These are phyloP conservation scores for Aldabrachelys gigantea DNA, from an alignment of 2,113 vertebrate species.

Conservation along the genomic window DNA sequence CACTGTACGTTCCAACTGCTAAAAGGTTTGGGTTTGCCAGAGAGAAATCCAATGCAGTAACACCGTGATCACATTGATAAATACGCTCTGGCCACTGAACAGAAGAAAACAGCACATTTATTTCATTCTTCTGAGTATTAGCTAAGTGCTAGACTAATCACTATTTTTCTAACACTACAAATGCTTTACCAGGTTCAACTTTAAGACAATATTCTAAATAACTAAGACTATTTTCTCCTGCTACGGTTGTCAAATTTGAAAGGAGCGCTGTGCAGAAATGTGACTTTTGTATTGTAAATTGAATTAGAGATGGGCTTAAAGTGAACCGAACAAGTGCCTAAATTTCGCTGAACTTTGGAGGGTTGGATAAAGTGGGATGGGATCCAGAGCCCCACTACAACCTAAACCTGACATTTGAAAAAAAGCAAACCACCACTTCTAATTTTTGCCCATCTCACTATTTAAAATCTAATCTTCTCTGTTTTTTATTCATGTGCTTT, in stretches of 20 bases:
- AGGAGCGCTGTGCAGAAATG: not conserved
- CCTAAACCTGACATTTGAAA: not conserved
- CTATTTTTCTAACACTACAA: not conserved
- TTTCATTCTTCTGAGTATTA: fast-evolving
- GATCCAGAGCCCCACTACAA: not conserved
- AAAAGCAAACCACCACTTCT: not conserved
- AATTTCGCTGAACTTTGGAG: not conserved
- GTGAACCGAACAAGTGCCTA: not conserved
- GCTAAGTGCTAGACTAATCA: not conserved
- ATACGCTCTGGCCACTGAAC: slow-evolving; percentile 90
- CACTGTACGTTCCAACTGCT: slow-evolving; percentile 86
- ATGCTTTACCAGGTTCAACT: not conserved
- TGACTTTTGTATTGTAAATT: not conserved
- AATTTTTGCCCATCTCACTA: not conserved
- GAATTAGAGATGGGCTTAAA: not conserved
- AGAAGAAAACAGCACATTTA: not conserved
- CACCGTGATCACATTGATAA: slow-evolving; percentile 79
- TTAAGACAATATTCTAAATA: fast-evolving
- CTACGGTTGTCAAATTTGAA: not conserved
- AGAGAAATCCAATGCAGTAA: slow-evolving; percentile 91
- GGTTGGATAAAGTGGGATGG: fast-evolving
- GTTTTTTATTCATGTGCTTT: not conserved
- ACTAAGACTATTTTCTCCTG: fast-evolving
- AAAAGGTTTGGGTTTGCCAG: slow-evolving; percentile 76
- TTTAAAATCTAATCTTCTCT: not conserved